Evolutionary conservation across 2,113 vertebrate genomes (phyloP).

Genomic region (Myrmecobius fasciatus): DNA sequence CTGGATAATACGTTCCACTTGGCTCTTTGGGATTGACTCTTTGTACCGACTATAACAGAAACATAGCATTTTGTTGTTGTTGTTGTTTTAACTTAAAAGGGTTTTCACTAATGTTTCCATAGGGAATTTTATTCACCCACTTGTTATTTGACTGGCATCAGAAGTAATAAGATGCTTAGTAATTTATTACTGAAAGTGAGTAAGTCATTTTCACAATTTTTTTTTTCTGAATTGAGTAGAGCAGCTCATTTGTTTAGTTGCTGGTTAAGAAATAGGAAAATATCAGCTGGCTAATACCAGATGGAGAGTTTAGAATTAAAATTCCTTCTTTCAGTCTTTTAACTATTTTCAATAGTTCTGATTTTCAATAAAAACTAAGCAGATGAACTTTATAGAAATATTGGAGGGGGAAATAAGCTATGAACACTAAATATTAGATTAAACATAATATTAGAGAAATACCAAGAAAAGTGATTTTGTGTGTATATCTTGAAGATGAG

Average conservation of each 20-base stretch:
- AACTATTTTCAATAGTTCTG: neutral
- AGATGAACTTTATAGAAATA: neutral
- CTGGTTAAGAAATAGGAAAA: neutral
- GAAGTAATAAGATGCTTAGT: neutral
- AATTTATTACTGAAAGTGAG: neutral
- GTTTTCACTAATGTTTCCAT: neutral
- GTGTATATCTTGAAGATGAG: neutral
- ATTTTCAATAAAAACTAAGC: neutral
- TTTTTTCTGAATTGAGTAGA: neutral
- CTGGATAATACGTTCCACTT: neutral
- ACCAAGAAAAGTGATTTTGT: neutral
- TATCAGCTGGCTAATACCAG: neutral
- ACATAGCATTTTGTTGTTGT: neutral
- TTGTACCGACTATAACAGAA: neutral
- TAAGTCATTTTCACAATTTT: neutral
- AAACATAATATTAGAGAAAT: neutral
- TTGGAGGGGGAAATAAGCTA: neutral
- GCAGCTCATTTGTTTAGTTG: neutral
- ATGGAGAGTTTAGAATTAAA: too few relatives aligned
- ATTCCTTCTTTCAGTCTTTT: neutral
- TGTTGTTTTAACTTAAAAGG: neutral
- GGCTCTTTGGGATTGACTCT: constrained; percentile 7
- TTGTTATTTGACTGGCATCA: neutral
- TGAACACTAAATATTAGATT: neutral
- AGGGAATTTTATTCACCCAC: neutral